Evolutionary conservation across 1,140 invertebrate genomes (phyloP).

Genomic region (Drosophila grimshawi): DNA sequence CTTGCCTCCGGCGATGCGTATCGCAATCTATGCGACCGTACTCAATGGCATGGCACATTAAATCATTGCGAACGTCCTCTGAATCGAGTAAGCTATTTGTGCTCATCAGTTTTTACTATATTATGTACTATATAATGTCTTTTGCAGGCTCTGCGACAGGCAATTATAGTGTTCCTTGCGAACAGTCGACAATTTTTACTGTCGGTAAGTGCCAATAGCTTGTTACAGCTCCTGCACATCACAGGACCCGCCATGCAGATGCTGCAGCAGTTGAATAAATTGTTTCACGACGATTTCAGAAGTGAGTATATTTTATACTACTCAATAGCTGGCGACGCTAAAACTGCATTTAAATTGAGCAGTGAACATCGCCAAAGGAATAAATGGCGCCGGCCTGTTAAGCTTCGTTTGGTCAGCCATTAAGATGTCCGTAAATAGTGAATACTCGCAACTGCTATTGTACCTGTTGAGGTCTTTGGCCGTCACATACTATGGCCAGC

Average conservation of each 20-base stretch:
- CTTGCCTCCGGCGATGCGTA: constrained; percentile 67
- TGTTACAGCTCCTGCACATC: constrained; percentile 34
- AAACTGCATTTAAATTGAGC: constrained; percentile 17
- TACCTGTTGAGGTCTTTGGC: constrained; percentile 69
- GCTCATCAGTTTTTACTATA: neutral
- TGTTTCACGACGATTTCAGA: constrained; percentile 39
- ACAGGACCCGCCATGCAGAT: constrained; percentile 34
- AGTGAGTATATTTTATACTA: constrained; percentile 34
- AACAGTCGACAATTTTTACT: constrained; percentile 50
- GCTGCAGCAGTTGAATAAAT: constrained; percentile 37
- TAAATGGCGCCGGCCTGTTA: constrained; percentile 56
- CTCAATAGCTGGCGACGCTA: neutral
- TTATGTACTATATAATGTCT: neutral
- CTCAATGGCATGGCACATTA: constrained; percentile 17
- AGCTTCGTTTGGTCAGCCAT: constrained; percentile 67
- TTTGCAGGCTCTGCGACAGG: constrained; percentile 54
- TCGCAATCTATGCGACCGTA: constrained; percentile 45
- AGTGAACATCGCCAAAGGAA: constrained; percentile 35
- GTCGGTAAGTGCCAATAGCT: neutral
- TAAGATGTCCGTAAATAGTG: constrained; percentile 50
- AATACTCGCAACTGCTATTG: constrained; percentile 62
- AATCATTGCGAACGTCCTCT: constrained; percentile 44
- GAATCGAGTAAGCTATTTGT: constrained; percentile 50
- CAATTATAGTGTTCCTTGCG: constrained; percentile 34
- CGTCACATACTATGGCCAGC: constrained; percentile 67